Evolutionary conservation across 2,797 vertebrate species (phyloP), one percentile per base, ranked within the genome.

Genomic region (Nannoperca australis): DNA sequence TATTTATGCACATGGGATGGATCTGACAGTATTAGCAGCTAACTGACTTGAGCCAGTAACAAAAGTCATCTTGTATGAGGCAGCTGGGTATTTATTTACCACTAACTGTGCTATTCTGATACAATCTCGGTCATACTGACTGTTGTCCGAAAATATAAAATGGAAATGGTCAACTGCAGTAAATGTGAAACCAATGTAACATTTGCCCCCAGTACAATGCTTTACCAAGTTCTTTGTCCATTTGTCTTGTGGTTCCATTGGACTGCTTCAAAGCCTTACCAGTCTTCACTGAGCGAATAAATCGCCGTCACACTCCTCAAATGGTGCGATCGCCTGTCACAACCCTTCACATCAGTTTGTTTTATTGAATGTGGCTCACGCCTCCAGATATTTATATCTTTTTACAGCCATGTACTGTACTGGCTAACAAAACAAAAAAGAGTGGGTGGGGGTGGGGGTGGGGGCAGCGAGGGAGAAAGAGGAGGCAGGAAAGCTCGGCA

Each of bases 381-480:
- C 92, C 93, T 91, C 73, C 73, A 76, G 90, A 91, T 94, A 94
- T 93, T 94, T 94, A 91, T 93, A 91, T 93, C 80, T 86, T 85
- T 90, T 90, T 88, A 86, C 87, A 83, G 87, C 84, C 82, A 30
- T 76, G 76, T 84, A 79, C 78, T 81, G 82, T 83, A 80, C 78
- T 83, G 72, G 83, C 79, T 73, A 85, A 87, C 85, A 87, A 91
- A 92, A 89, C 27, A 77, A 77, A 70, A 77, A 40, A 54, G 24
- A 27, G 24, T 27, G 24, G 24, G 2, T 27, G 24, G 36, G 10
- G 36, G 1, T 38, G 36, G 36, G 36, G 36, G 7, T 8, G 63
- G 40, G 45, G 56, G 80, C 72, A 86, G 82, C 42, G 82, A 86
- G 80, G 80, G 71, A 86, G 86, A 80, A 85, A 79, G 61, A 72